phyloP scores from a whole-genome alignment of 2,797 vertebrate genomes.

The Meriones psammophilus region DNA sequence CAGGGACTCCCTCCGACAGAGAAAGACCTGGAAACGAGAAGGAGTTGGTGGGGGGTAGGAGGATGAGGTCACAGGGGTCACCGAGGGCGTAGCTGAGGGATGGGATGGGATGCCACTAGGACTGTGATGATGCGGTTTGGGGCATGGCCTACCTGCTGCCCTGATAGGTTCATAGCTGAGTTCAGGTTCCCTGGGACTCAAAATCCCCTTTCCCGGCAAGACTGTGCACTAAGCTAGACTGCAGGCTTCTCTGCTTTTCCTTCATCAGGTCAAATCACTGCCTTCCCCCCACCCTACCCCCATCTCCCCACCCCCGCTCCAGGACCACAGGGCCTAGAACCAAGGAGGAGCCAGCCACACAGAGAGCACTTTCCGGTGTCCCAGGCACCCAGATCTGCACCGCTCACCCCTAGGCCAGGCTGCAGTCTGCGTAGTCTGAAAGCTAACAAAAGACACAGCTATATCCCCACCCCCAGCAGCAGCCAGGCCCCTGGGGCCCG shows the following conservation, averaged over 20 bases:
- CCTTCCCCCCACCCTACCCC: no score
- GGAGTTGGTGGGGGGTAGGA: neutral
- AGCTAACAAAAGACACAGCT: neutral
- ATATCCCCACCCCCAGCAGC: fast-evolving
- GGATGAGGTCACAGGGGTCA: neutral
- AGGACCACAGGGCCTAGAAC: neutral
- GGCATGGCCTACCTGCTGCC: neutral
- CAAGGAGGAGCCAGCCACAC: neutral
- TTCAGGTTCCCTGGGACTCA: neutral
- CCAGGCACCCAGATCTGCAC: neutral
- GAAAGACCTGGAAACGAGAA: neutral
- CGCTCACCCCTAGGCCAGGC: no score
- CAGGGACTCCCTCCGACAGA: neutral
- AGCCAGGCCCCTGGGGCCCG: neutral
- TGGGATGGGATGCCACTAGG: no score
- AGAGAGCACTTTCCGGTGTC: neutral
- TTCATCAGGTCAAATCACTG: no score
- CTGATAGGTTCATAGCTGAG: neutral
- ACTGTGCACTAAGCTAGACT: fast-evolving
- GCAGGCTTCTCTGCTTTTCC: neutral
- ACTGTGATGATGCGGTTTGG: neutral
- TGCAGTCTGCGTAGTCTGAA: neutral
- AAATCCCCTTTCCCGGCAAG: neutral
- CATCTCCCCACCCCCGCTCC: no score
- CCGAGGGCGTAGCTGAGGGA: neutral